Evolutionary conservation across 1,140 invertebrate genomes (phyloP), one percentile per base, ranked within the genome.

Genomic region (Trachymyrmex septentrionalis): DNA sequence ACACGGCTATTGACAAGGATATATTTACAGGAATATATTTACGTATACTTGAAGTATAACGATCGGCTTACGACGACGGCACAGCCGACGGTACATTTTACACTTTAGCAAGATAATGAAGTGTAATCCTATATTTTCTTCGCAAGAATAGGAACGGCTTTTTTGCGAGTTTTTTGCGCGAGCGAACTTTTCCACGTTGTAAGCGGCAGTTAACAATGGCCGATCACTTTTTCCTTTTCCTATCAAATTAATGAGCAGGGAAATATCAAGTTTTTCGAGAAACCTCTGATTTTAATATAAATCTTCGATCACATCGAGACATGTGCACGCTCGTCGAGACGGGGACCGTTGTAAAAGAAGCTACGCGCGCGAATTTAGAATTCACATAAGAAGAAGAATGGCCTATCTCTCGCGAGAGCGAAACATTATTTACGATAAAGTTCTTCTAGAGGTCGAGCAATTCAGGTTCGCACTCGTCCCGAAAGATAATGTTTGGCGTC

Each of bases 91-190:
- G 87, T 75, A 84, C 85, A 80, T 81, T 89, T 81, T 67, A 77
- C 61, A 78, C 82, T 88, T 89, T 89, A 86, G 69, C 88, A 72
- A 80, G 76, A 69, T 80, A 76, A 67, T 89, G 72, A 85, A 88
- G 71, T 86, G 88, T 86, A 88, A 88, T 86, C 85, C 87, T 88
- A 88, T 89, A 88, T 89, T 88, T 89, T 88, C 75, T 85, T 72
- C 71, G 71, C 66, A 87, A 85, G 87, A 89, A 89, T 86, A 88
- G 86, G 88, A 88, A 88, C 82, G 82, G 66, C 38, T 81, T 81
- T 81, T 81, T 81, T 71, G 66, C 78, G 48, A 71, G 50, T 34
- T 81, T 81, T 81, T 81, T 81, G 66, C 78, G 50, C 76, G 48
- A 71, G 50, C 64, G 50, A 71, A 81, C 50, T 57, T 81, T 78